These are phyloP conservation scores for Biston stratarius DNA, from an alignment of 2,888 invertebrate genomes.

Conservation along the genomic window DNA sequence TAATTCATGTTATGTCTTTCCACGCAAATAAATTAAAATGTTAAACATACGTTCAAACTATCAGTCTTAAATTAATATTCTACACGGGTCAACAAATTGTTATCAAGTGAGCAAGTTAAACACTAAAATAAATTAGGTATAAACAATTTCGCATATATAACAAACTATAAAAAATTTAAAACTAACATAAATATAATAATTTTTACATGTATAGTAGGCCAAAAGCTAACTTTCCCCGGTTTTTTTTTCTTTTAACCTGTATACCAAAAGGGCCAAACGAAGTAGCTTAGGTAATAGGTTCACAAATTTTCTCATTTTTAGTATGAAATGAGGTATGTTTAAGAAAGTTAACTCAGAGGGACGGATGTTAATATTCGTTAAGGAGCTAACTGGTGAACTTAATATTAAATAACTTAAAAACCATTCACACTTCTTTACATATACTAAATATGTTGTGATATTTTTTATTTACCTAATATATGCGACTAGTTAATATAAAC, in stretches of 20 bases:
- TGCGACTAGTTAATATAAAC: constrained; percentile 15
- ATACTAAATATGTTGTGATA: constrained; percentile 2
- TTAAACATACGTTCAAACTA: constrained; percentile 59
- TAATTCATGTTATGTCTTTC: constrained; percentile 47
- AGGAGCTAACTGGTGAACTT: constrained; percentile 5
- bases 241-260: neutral
- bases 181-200: neutral
- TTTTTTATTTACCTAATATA: neutral
- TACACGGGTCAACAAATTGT: constrained; percentile 37
- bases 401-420: constrained; percentile 6
- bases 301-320: neutral
- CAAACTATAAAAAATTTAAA: constrained; percentile 5
- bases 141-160: constrained; percentile 16
- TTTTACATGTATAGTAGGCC: constrained; percentile 1
- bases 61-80: constrained; percentile 74
- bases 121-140: constrained; percentile 22
- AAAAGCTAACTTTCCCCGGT: constrained; percentile 1
- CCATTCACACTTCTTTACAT: neutral
- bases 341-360: constrained; percentile 29
- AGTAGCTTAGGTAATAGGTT: neutral
- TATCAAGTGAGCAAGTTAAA: constrained; percentile 54
- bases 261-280: neutral
- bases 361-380: constrained; percentile 12
- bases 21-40: constrained; percentile 59
- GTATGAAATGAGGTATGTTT: constrained; percentile 22